Base-by-base conservation (phyloP, 2,888 invertebrate species). In the Zaprionus bogoriensis region DNA sequence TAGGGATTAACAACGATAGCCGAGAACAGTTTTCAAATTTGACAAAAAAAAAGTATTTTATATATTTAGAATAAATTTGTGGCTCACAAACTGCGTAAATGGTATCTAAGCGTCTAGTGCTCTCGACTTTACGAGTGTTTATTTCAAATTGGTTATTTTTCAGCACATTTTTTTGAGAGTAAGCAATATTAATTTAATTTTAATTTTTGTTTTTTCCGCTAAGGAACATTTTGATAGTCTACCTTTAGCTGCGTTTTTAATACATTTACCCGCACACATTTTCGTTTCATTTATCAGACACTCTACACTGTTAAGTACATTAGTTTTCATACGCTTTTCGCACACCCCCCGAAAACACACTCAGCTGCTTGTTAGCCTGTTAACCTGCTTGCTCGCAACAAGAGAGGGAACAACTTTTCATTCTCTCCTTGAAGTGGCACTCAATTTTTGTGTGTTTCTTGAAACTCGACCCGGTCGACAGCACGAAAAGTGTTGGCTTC, bases 301-400 rank as follows among this genome's bases (percentile, higher is more conserved):
- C 20, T 12, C 6, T 20, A n/a, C 10, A 14, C 22, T 5, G 3
- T 30, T 32, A 22, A 25, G 3, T 39, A 6, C 20, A n/a, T 47
- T 30, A n/a, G 7, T 36, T 36, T 36, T 36, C 17, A 36, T 30
- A 25, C 10, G 14, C 2, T 19, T 48, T 48, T 41, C 2, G 0
- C 46, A 59, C 28, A 9, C 4, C n/a, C 12, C 9, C 45, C 22
- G 38, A 30, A 9, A 53, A 45, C n/a, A 47, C 41, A 50, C 32
- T n/a, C 36, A 61, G 58, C 27, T 71, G 84, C 86, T 87, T 83
- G 87, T 70, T 81, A 82, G 79, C 58, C 32, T 79, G 67, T 79
- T 72, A 52, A 74, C 67, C 61, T 79, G 87, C 84, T 67, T 83
- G 87, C 66, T 75, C 39, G 39, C 32, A 46, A 41, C 46, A 36